Conservation (phyloP, 2,888 invertebrate species). For the Pollenia labialis region DNA sequence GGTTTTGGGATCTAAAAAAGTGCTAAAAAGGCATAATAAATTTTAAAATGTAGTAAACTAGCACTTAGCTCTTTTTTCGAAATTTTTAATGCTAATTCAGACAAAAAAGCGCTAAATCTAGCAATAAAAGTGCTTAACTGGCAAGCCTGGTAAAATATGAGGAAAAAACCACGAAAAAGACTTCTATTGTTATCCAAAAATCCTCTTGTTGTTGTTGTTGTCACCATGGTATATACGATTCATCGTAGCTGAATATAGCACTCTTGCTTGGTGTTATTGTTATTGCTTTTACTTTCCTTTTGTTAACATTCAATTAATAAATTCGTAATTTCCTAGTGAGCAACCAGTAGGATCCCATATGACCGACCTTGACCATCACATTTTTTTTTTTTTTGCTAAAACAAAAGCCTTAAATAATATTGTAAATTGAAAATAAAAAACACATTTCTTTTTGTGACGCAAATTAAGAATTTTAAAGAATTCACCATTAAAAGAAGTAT, state of each 20-base stretch:
- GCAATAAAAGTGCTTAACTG: too few species aligned
- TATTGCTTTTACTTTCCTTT: background rate
- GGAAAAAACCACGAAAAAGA: too few species aligned
- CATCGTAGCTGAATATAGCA: background rate
- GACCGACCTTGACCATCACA: background rate
- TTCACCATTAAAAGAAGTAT: background rate
- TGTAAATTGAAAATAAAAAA: slow-evolving; percentile 22
- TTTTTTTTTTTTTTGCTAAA: background rate
- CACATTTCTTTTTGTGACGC: background rate
- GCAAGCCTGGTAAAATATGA: too few species aligned
- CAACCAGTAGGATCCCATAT: background rate
- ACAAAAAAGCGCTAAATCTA: too few species aligned
- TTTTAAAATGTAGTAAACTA: too few species aligned
- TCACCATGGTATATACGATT: background rate
- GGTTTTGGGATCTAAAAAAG: too few species aligned
- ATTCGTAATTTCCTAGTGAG: background rate
- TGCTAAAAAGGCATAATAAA: too few species aligned
- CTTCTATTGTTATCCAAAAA: too few species aligned
- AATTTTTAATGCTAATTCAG: too few species aligned
- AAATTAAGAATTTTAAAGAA: background rate
- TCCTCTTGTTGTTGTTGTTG: too few species aligned
- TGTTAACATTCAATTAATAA: background rate
- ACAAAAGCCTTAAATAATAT: background rate
- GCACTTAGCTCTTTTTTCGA: too few species aligned
- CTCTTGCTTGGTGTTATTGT: background rate